These are phyloP conservation scores for Merodon equestris DNA, from an alignment of 2,888 invertebrate species.

Conservation along the genomic window DNA sequence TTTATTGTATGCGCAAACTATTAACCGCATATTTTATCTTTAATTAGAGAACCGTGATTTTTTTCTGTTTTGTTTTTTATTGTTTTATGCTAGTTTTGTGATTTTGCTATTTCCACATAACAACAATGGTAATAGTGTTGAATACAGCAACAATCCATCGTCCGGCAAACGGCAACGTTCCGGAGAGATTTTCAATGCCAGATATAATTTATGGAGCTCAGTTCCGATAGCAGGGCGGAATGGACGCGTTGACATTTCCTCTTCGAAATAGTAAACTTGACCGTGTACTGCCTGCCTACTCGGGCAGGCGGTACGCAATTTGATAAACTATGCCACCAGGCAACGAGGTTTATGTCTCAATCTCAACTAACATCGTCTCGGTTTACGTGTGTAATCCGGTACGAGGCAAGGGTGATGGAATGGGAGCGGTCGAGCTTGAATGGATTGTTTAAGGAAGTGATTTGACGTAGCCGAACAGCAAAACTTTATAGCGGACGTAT, in stretches of 20 bases:
- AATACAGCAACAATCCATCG: background rate
- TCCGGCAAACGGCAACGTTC: too few relatives aligned
- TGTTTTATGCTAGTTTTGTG: background rate
- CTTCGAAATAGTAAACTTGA: slow-evolving; percentile 51
- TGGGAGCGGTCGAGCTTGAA: background rate
- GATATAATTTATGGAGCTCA: slow-evolving; percentile 39
- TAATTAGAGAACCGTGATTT: slow-evolving; percentile 25
- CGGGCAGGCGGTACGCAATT: background rate
- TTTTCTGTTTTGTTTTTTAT: background rate
- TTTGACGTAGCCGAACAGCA: slow-evolving; percentile 16
- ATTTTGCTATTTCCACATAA: slow-evolving; percentile 1
- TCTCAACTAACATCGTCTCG: too few relatives aligned
- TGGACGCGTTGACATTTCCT: slow-evolving; percentile 40
- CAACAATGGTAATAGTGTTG: background rate
- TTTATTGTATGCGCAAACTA: slow-evolving; percentile 34
- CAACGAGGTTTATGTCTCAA: background rate
- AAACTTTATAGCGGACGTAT: slow-evolving; percentile 26
- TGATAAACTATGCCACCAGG: slow-evolving; percentile 1
- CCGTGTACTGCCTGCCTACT: slow-evolving; percentile 25
- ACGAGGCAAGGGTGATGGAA: too few relatives aligned
- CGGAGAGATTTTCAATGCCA: slow-evolving; percentile 29
- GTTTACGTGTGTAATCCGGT: too few relatives aligned
- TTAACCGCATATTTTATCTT: slow-evolving; percentile 44
- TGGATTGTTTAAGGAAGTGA: slow-evolving; percentile 44
- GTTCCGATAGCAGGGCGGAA: slow-evolving; percentile 42